Percentiles rank a stretch among this genome's conserved stretches.
These are phyloP conservation scores for Brachionus calyciflorus DNA, from an alignment of 1,140 invertebrate genomes.

Conservation along the genomic window DNA sequence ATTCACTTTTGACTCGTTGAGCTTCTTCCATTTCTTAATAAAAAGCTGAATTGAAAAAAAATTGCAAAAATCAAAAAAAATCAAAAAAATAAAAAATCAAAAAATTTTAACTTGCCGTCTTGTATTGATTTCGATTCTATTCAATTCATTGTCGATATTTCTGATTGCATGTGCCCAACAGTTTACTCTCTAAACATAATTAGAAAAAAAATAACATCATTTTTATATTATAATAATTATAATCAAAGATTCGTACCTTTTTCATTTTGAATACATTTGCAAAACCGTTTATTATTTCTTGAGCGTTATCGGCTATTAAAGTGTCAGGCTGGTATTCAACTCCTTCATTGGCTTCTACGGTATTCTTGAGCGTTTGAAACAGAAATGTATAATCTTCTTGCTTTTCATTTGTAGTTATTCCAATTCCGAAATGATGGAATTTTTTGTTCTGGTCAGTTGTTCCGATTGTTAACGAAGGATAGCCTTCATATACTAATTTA, in stretches of 20 bases:
- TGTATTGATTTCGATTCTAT: not conserved
- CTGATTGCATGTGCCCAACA: constrained; percentile 9
- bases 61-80: constrained; percentile 14
- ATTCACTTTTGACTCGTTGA: not conserved
- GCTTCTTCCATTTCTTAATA: not conserved
- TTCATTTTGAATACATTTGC: not conserved
- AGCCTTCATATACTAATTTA: not conserved
- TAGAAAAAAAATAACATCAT: not conserved
- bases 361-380: not conserved
- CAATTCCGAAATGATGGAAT: not conserved
- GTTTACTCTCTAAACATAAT: not conserved
- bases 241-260: not conserved
- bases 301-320: not conserved
- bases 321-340: not conserved
- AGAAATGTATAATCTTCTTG: not conserved
- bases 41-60: constrained; percentile 3
- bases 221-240: not conserved
- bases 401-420: not conserved
- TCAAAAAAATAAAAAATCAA: no score
- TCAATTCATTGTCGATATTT: not conserved
- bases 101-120: not conserved
- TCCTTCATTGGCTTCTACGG: not conserved
- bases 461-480: not conserved
- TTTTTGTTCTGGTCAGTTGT: not conserved
- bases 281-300: constrained; percentile 19